A percentile compares a stretch with the other conserved stretches of the same genome.
Evolutionary conservation across 2,888 invertebrate species (phyloP).

Genomic region (Tachystola acroxantha): DNA sequence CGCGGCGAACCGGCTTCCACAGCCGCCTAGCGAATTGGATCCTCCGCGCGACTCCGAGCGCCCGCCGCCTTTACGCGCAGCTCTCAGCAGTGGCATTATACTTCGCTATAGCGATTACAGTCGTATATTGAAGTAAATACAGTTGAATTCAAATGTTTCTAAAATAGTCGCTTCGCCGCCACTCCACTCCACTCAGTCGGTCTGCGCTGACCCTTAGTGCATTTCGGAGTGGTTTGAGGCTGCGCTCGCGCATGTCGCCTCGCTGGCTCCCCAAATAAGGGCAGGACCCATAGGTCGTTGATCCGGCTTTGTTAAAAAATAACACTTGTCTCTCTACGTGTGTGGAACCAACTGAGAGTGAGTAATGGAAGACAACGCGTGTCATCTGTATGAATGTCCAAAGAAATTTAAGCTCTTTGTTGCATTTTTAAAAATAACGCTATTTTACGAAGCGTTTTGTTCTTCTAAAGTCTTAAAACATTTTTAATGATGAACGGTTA

Average conservation of each 20-base stretch:
- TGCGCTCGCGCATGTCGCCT: slow-evolving; percentile 21
- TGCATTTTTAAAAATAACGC: slow-evolving; percentile 3
- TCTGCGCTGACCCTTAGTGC: too few species aligned
- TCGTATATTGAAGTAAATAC: too few species aligned
- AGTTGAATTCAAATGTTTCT: too few species aligned
- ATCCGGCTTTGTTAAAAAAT: slow-evolving; percentile 63
- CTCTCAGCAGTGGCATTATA: too few species aligned
- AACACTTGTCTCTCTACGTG: slow-evolving; percentile 59
- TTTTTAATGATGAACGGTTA: not conserved
- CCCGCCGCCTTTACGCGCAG: too few species aligned
- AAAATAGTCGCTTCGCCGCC: too few species aligned
- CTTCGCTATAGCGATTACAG: too few species aligned
- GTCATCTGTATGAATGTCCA: slow-evolving; percentile 31
- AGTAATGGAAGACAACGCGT: slow-evolving; percentile 42
- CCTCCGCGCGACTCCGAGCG: too few species aligned
- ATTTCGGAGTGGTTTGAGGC: not conserved
- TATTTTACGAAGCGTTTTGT: not conserved
- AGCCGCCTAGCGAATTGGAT: too few species aligned
- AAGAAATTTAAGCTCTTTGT: slow-evolving; percentile 29
- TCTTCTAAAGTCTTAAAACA: not conserved
- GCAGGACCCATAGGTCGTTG: slow-evolving; percentile 49
- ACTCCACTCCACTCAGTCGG: too few species aligned
- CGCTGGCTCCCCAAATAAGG: slow-evolving; percentile 65
- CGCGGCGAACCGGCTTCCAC: too few species aligned
- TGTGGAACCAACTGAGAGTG: slow-evolving; percentile 47